Base-by-base conservation (phyloP, 2,113 vertebrate species). In the Calyptommatus sinebrachiatus region DNA sequence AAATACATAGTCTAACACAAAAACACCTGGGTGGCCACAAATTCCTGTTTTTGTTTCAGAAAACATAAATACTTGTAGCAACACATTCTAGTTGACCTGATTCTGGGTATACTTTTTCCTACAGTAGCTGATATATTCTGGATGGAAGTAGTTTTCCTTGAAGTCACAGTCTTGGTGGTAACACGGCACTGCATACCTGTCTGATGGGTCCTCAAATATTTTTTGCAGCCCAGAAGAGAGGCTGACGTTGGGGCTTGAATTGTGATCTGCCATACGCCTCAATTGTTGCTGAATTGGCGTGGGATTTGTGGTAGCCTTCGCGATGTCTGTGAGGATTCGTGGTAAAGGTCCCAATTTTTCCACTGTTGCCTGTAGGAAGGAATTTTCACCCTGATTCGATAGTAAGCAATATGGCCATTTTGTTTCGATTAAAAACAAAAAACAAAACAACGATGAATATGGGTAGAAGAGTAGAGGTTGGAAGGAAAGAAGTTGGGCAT, bases 351-450 rank as follows among this genome's bases (percentile, higher is more conserved):
- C 98, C 92, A 99, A 90, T 93, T 99, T 98, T 77, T 97, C 97
- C 90, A 98, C 95, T 1, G 97, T 98, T 67, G 97, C 97, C 98
- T 99, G 97, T 96, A 99, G 97, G 95, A 98, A 99, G 96, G 98
- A 98, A 97, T 99, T 99, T 96, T 99, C 98, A 98, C 97, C 97
- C 97, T 99, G 95, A 93, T 94, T 96, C 94, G 95, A 94, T 89
- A 93, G 94, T 91, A 94, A 94, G 95, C 93, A 95, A 88, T 93
- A 88, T 77, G 89, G 94, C 75, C 92, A 89, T 80, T 77, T 70
- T 18, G 53, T 57, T 57, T 57, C 65, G 62, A 62, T 71, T 61
- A 66, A 65, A 77, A 68, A 5, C 35, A 41, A 41, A 41, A 41
- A 77, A 22, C 22, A 71, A 78, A 66, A 92, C 83, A 90, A 79